These are phyloP conservation scores for Acanthosepion lycidas DNA, from an alignment of 2,888 invertebrate species.

Conservation along the genomic window DNA sequence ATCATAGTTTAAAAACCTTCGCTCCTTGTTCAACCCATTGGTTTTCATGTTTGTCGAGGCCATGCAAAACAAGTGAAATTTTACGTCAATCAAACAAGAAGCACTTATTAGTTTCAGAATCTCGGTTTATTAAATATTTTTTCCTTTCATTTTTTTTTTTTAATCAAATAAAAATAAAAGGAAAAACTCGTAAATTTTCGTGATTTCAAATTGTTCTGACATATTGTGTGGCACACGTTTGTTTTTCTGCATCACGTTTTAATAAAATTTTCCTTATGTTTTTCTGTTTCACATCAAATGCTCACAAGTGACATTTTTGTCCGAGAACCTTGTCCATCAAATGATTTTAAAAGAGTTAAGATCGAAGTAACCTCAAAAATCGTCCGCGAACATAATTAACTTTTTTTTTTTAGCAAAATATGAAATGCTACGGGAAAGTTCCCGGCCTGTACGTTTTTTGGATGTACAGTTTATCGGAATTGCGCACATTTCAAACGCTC, in stretches of 20 bases:
- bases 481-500: too few species aligned
- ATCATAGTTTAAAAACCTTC: background rate
- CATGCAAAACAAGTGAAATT: background rate
- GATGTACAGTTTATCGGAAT: too few species aligned
- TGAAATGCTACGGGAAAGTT: too few species aligned
- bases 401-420: too few species aligned
- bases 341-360: background rate
- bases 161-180: background rate
- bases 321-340: background rate
- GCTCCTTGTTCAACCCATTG: background rate
- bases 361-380: background rate
- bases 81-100: background rate
- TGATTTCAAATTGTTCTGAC: constrained; percentile 10
- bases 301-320: background rate
- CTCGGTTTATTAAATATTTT: background rate
- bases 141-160: background rate
- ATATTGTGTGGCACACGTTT: background rate
- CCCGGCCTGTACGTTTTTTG: too few species aligned
- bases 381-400: background rate
- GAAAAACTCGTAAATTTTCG: background rate
- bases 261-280: background rate
- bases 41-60: background rate
- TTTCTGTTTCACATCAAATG: background rate
- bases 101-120: background rate
- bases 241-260: background rate